Percentiles rank a stretch among this genome's conserved stretches.
Evolutionary conservation across 2,797 vertebrate species (phyloP).

Genomic region (Stomatorhinus walkeri): DNA sequence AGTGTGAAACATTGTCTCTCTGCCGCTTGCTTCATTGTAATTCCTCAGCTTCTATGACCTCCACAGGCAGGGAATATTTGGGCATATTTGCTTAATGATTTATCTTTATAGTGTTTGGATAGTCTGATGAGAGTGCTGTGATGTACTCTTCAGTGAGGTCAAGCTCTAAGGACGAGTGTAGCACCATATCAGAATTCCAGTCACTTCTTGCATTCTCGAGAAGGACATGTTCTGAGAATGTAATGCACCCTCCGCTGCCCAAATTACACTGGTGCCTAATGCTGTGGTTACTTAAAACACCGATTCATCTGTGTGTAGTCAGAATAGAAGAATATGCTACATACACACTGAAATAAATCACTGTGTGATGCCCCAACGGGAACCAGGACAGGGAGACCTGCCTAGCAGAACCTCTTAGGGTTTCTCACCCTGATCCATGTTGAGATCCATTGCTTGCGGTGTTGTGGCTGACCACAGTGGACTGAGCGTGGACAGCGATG

Average conservation of each 20-base stretch:
- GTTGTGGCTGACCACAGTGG: not conserved
- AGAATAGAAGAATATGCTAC: conserved; percentile 20
- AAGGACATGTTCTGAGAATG: conserved; percentile 17
- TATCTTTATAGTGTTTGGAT: conserved; percentile 27
- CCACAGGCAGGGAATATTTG: conserved; percentile 21
- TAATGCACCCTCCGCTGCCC: not conserved
- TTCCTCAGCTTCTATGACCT: conserved; percentile 15
- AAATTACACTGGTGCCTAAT: not conserved
- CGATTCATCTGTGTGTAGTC: not conserved
- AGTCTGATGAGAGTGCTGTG: conserved; percentile 10
- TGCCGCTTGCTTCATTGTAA: conserved; percentile 24
- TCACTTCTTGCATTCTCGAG: conserved; percentile 11
- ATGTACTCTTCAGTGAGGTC: conserved; percentile 16
- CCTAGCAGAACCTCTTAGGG: not conserved
- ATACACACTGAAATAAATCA: not conserved
- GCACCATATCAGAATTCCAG: conserved; percentile 27
- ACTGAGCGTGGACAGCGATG: conserved; percentile 35
- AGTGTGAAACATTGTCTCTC: not conserved
- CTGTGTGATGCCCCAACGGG: not conserved
- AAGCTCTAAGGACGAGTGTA: conserved; percentile 13
- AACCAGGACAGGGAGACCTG: not conserved
- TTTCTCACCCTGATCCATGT: conserved; percentile 44
- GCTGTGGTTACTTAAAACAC: not conserved
- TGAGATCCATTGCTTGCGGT: conserved; percentile 21
- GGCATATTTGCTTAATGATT: conserved; percentile 22